Evolutionary conservation across 2,888 invertebrate species (phyloP), one percentile per base, ranked within the genome.

Genomic region (Dryomyza anilis): DNA sequence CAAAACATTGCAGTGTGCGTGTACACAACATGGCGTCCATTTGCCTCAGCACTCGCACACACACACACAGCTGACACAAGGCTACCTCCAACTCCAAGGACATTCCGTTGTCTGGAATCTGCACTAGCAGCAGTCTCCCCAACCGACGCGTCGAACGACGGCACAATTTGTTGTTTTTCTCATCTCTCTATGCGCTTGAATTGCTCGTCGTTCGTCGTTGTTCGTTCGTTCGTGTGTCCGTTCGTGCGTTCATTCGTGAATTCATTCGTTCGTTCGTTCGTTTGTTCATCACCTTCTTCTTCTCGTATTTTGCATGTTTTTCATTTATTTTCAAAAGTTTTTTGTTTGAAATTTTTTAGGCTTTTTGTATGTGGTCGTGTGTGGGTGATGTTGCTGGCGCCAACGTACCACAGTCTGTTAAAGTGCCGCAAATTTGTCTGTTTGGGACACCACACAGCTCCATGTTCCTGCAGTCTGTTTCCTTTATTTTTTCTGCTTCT

Each of bases 361-460:
- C 56, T 39, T 56, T 39, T 56, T 56, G 56, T 16, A 39, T 2
- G 36, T 56, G 48, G 19, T 21, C 14, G 23, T 16, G 25, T 52
- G 50, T n/a, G 50, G 14, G 12, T 52, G 23, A 5, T 3, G n/a
- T 27, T 25, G 29, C 14, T 52, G 50, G 5, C 8, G 25, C 3
- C 25, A 25, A n/a, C n/a, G 16, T 19, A 43, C 43, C n/a, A n/a
- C 25, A 27, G 50, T 25, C 25, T 25, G 23, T 23, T 39, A 43
- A 7, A 30, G 16, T 23, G 72, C n/a, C 70, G 71, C 73, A 77
- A 39, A 14, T 76, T 74, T 73, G 76, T 71, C 76, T 74, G 72
- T 69, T 74, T 76, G 76, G 76, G 67, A 65, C 68, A 64, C 63
- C n/a, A n/a, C n/a, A n/a, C n/a, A n/a, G n/a, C n/a, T n/a, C n/a